A percentile compares a stretch with the other conserved stretches of the same genome.
phyloP scores from a whole-genome alignment of 1,140 invertebrate species.

The Diorhabda elongata region DNA sequence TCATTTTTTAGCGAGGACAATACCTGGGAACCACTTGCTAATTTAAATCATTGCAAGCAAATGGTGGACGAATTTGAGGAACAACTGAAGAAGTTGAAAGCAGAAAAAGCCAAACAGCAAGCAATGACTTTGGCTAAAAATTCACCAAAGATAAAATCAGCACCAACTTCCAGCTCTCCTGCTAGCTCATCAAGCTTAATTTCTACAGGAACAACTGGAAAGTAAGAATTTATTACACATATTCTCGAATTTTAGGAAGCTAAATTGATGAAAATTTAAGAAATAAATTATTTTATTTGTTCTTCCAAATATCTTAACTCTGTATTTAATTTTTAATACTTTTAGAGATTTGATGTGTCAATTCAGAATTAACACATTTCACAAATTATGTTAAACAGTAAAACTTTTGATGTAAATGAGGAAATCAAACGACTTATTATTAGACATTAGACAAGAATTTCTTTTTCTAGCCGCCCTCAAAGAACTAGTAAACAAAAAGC shows the following conservation, averaged over 20 bases:
- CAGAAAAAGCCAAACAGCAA: slow-evolving; percentile 57
- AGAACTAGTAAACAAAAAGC: slow-evolving; percentile 76
- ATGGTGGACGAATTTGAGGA: slow-evolving; percentile 75
- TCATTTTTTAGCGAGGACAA: slow-evolving; percentile 26
- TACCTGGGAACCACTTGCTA: slow-evolving; percentile 73
- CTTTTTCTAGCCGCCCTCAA: slow-evolving; percentile 57
- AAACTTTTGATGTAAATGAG: background rate
- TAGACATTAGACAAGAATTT: background rate
- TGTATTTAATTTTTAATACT: too few relatives aligned
- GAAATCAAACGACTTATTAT: background rate
- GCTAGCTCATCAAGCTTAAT: background rate
- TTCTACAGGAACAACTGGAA: too few relatives aligned
- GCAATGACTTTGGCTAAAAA: slow-evolving; percentile 39
- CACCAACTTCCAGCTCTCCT: background rate
- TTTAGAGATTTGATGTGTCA: too few relatives aligned
- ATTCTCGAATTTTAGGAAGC: too few relatives aligned
- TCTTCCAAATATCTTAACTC: too few relatives aligned
- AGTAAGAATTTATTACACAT: too few relatives aligned
- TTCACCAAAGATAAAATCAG: slow-evolving; percentile 22
- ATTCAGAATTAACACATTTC: too few relatives aligned
- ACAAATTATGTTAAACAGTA: too few relatives aligned
- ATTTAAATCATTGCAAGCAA: slow-evolving; percentile 68
- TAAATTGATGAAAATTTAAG: too few relatives aligned
- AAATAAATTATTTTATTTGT: too few relatives aligned
- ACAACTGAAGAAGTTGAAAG: slow-evolving; percentile 69